phyloP scores from a whole-genome alignment of 2,113 vertebrate species.

The Chroicocephalus ridibundus region DNA sequence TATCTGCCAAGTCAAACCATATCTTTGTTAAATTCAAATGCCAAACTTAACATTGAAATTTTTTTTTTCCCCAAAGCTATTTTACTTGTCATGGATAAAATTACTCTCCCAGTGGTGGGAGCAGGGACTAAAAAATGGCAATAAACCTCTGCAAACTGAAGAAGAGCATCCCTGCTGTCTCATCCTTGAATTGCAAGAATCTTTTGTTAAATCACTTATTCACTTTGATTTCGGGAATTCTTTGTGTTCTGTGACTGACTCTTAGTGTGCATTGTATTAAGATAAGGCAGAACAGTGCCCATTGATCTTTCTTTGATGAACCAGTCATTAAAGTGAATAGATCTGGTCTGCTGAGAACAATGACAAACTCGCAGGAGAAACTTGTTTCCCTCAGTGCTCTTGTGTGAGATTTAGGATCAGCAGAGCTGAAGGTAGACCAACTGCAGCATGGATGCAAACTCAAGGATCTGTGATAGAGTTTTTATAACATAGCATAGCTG shows the following conservation, averaged over 20 bases:
- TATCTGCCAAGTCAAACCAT: not conserved
- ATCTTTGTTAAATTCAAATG: not conserved
- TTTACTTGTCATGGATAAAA: not conserved
- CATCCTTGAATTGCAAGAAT: not conserved
- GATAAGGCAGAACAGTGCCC: not conserved
- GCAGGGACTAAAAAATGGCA: not conserved
- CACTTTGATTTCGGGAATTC: conserved; percentile 19
- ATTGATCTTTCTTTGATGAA: conserved; percentile 25
- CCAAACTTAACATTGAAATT: not conserved
- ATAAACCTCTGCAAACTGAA: not conserved
- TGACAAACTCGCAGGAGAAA: not conserved
- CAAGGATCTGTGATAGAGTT: not conserved
- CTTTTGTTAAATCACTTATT: not conserved
- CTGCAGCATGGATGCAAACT: not conserved
- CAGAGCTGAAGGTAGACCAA: not conserved
- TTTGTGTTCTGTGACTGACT: conserved; percentile 8
- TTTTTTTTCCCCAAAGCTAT: not conserved
- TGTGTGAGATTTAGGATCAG: not conserved
- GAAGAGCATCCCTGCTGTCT: not conserved
- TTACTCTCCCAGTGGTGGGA: not conserved
- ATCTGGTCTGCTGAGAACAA: not conserved
- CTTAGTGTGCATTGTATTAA: not conserved
- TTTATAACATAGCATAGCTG: not conserved
- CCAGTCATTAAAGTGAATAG: not conserved
- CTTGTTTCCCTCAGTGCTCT: not conserved